Percentiles rank a stretch among this genome's conserved stretches.
These are phyloP conservation scores for Calcarius lapponicus DNA, from an alignment of 2,797 vertebrate species.

Conservation along the genomic window DNA sequence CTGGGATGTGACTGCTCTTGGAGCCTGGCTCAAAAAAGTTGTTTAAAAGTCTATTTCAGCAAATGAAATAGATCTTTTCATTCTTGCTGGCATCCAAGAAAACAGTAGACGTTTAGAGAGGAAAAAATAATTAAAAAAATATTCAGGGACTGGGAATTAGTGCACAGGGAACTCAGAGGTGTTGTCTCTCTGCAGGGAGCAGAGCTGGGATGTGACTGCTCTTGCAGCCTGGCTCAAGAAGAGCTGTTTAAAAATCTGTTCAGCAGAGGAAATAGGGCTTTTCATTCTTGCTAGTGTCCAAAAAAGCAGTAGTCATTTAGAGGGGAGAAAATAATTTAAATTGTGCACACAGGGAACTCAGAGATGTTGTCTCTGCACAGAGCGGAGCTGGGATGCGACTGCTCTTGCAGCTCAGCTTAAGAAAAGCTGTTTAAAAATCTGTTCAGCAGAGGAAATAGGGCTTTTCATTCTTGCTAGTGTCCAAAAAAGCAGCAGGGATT, in stretches of 20 bases:
- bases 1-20: too few relatives aligned
- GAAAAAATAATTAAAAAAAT: too few relatives aligned
- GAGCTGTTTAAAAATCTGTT: not conserved
- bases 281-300: not conserved
- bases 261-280: not conserved
- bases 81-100: too few relatives aligned
- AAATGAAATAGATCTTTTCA: too few relatives aligned
- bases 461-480: not conserved
- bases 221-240: not conserved
- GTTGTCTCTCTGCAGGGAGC: not conserved
- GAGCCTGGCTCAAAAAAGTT: too few relatives aligned
- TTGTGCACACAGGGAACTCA: fast-evolving
- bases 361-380: not conserved
- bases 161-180: not conserved
- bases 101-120: too few relatives aligned
- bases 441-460: not conserved
- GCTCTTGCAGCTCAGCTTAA: not conserved
- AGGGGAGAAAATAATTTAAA: not conserved
- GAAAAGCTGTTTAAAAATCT: not conserved
- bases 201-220: not conserved
- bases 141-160: too few relatives aligned
- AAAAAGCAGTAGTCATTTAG: not conserved
- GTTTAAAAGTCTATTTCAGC: too few relatives aligned
- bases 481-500: too few relatives aligned
- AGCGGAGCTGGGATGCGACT: not conserved